Evolutionary conservation across 2,888 invertebrate genomes (phyloP), one percentile per base, ranked within the genome.

Genomic region (Azorinus chamasolen): DNA sequence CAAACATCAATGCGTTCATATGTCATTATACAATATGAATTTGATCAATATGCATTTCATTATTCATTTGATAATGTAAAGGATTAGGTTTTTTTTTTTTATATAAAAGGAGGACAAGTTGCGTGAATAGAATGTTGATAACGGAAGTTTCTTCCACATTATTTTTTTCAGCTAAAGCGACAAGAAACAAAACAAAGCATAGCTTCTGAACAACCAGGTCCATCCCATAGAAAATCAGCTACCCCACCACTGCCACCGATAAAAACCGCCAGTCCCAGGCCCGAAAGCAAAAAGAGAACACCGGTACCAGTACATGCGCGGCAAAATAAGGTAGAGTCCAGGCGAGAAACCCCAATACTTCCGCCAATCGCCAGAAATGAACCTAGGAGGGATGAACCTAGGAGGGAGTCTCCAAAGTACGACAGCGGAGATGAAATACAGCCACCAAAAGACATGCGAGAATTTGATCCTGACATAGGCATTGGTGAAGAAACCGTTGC

Each of bases 231-330:
- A 20, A 57, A 80, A 20, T 77, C 80, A n/a, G 58, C 57, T 24
- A 80, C 80, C 3, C 80, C 80, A 20, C 79, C 79, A 8, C 55
- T 80, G 16, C 80, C 80, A 1, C 80, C 80, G 1, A 80, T 80
- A 10, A 79, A 79, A 46, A 57, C 74, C 4, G 79, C 63, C 3
- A 75, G 63, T 50, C 79, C 79, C 14, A 51, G 41, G 25, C 46
- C 62, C 4, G 68, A 65, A 46, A 50, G 58, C 6, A 64, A 69
- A 20, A 37, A 24, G 25, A 25, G 68, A 22, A 63, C 71, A 6
- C 65, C 66, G 0, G 27, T 66, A 8, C 57, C 43, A 4, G 32
- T 57, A 4, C 46, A 41, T 14, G 32, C 68, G n/a, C 41, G 53
- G 54, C 68, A 43, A 8, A 59, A 37, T 20, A 59, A 58, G n/a